phyloP scores from a whole-genome alignment of 2,888 invertebrate species.

The Desoria tigrina region DNA sequence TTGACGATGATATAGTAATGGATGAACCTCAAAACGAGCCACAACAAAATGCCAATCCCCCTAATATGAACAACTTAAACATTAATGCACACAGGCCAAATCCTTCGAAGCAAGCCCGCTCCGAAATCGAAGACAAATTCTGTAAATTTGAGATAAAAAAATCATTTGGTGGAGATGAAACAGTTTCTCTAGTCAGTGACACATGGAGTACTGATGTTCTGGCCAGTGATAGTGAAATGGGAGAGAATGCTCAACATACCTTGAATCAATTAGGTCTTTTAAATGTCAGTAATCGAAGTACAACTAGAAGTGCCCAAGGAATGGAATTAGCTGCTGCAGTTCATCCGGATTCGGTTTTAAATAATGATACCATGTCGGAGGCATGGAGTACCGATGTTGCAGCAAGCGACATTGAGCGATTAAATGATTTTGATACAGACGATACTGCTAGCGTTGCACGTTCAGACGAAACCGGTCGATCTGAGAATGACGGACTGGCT shows the following conservation, averaged over 20 bases:
- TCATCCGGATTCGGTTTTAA: conserved; percentile 26
- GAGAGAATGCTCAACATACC: conserved; percentile 38
- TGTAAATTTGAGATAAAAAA: conserved; percentile 95
- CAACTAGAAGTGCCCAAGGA: conserved; percentile 19
- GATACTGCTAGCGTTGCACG: conserved; percentile 67
- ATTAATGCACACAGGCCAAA: conserved; percentile 40
- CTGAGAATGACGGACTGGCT: conserved; percentile 57
- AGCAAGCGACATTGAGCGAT: conserved; percentile 86
- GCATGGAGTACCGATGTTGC: conserved; percentile 98
- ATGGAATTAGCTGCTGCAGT: conserved; percentile 24
- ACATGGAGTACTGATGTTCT: conserved; percentile 98
- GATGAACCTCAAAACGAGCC: conserved; percentile 34
- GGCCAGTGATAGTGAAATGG: conserved; percentile 91
- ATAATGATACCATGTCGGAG: conserved; percentile 51
- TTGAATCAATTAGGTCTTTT: conserved; percentile 29
- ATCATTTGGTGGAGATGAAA: conserved; percentile 79
- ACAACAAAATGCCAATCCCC: conserved; percentile 45
- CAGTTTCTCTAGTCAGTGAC: conserved; percentile 94
- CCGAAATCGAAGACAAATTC: conserved; percentile 97
- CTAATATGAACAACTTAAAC: conserved; percentile 51
- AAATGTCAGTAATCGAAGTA: conserved; percentile 12
- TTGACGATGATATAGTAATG: conserved; percentile 41
- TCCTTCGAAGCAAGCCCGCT: conserved; percentile 68
- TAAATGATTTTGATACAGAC: conserved; percentile 80
- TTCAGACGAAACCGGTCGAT: conserved; percentile 74